A percentile compares a stretch with the other conserved stretches of the same genome.
Evolutionary conservation across 1,140 invertebrate species (phyloP).

Genomic region (Diorhabda elongata): DNA sequence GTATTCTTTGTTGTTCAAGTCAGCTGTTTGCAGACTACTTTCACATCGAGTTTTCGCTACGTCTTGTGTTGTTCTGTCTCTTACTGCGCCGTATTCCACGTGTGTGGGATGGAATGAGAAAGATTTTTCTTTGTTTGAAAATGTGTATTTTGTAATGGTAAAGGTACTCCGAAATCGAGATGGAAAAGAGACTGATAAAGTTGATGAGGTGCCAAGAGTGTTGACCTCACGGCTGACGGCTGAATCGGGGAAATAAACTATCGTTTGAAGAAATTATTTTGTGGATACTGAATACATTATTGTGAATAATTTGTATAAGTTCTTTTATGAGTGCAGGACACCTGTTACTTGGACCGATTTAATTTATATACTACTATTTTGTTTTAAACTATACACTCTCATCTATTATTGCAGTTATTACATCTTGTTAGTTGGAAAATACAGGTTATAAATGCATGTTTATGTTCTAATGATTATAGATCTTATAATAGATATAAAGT

Average conservation of each 20-base stretch:
- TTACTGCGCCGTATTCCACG: slow-evolving; percentile 11
- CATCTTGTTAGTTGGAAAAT: too few species aligned
- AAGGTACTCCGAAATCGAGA: too few species aligned
- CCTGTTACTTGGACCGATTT: too few species aligned
- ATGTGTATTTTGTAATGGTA: slow-evolving; percentile 5
- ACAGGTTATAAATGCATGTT: too few species aligned
- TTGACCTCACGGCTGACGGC: slow-evolving; percentile 4
- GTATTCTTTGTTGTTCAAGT: slow-evolving; percentile 11
- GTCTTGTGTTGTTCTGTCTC: slow-evolving; percentile 5
- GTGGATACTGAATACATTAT: too few species aligned
- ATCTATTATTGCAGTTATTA: too few species aligned
- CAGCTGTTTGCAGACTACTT: slow-evolving; percentile 13
- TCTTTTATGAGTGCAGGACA: too few species aligned
- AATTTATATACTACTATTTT: too few species aligned
- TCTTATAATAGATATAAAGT: too few species aligned
- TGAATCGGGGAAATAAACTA: background rate
- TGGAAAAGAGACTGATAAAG: background rate
- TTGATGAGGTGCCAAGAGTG: slow-evolving; percentile 4
- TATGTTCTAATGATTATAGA: too few species aligned
- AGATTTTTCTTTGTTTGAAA: slow-evolving; percentile 10
- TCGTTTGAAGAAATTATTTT: background rate
- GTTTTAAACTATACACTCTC: too few species aligned
- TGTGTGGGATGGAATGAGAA: slow-evolving; percentile 11
- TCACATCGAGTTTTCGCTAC: slow-evolving; percentile 9
- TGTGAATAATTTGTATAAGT: too few species aligned